A percentile compares a stretch with the other conserved stretches of the same genome.
These are phyloP conservation scores for Aphelocoma coerulescens DNA, from an alignment of 2,113 vertebrate species.

Conservation along the genomic window DNA sequence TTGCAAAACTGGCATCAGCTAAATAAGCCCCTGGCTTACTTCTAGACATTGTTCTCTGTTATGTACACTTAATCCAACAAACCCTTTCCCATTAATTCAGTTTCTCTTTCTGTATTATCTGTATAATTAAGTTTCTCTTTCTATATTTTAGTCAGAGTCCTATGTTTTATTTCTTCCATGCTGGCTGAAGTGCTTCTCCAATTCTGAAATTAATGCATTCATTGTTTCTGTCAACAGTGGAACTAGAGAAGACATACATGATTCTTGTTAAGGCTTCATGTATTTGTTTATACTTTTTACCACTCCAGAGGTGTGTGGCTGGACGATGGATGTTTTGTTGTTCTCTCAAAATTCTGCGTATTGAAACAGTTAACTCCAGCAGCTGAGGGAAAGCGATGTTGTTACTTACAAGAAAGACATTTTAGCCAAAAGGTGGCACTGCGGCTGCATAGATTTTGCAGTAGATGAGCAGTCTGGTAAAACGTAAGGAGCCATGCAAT, in stretches of 20 bases:
- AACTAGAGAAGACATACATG: neutral
- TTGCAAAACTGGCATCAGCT: neutral
- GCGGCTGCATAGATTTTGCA: conserved; percentile 44
- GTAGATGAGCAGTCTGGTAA: neutral
- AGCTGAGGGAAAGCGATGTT: neutral
- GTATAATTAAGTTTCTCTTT: neutral
- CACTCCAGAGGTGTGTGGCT: neutral
- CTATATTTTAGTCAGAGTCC: neutral
- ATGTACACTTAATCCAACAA: neutral
- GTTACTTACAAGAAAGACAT: neutral
- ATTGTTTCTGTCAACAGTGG: neutral
- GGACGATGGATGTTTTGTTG: rapidly evolving
- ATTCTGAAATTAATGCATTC: neutral
- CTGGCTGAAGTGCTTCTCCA: neutral
- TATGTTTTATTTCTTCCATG: neutral
- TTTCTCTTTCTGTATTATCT: neutral
- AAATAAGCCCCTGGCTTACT: neutral
- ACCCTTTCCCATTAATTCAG: neutral
- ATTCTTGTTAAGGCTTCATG: neutral
- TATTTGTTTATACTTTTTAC: neutral
- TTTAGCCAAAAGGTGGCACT: conserved; percentile 79
- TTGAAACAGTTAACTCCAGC: neutral
- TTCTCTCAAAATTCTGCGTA: neutral
- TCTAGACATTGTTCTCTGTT: neutral
- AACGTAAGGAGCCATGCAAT: neutral